Evolutionary conservation across 2,797 vertebrate genomes (phyloP).

Genomic region (Microcaecilia unicolor): DNA sequence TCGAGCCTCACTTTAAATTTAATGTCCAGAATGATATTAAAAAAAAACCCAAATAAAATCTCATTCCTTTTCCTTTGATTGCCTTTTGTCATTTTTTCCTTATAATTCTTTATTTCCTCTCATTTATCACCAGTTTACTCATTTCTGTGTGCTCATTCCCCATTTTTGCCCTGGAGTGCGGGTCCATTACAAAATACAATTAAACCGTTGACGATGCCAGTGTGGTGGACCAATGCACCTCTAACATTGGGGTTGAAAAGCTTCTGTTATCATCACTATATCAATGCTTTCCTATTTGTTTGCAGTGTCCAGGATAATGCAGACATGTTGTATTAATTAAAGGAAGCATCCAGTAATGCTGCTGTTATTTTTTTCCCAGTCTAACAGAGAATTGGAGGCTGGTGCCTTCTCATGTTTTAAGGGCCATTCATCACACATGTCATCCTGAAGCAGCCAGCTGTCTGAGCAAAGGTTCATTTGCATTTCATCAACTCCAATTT

Average conservation of each 20-base stretch:
- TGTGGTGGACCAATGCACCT: conserved; percentile 60
- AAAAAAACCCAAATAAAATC: no score
- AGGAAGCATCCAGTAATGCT: conserved; percentile 77
- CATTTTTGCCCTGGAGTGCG: conserved; percentile 60
- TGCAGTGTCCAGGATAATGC: conserved; percentile 59
- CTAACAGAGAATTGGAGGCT: conserved; percentile 80
- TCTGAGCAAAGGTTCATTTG: conserved; percentile 75
- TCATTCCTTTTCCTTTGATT: conserved; percentile 27
- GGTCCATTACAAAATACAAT: conserved; percentile 74
- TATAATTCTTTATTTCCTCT: conserved; percentile 54
- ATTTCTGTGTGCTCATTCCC: conserved; percentile 54
- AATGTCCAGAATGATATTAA: conserved; percentile 26
- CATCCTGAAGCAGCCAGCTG: conserved; percentile 85
- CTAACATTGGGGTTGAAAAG: conserved; percentile 68
- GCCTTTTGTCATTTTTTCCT: conserved; percentile 54
- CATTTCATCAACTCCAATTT: conserved; percentile 71
- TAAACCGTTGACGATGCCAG: conserved; percentile 57
- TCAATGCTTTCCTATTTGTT: conserved; percentile 61
- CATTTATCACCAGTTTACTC: conserved; percentile 65
- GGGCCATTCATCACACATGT: conserved; percentile 95
- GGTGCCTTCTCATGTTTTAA: conserved; percentile 81
- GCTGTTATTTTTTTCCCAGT: conserved; percentile 62
- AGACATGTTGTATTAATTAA: conserved; percentile 74
- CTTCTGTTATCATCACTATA: conserved; percentile 70
- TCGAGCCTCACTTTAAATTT: conserved; percentile 32